Base-by-base conservation (phyloP, 2,888 invertebrate genomes). In the Idaea biselata region DNA sequence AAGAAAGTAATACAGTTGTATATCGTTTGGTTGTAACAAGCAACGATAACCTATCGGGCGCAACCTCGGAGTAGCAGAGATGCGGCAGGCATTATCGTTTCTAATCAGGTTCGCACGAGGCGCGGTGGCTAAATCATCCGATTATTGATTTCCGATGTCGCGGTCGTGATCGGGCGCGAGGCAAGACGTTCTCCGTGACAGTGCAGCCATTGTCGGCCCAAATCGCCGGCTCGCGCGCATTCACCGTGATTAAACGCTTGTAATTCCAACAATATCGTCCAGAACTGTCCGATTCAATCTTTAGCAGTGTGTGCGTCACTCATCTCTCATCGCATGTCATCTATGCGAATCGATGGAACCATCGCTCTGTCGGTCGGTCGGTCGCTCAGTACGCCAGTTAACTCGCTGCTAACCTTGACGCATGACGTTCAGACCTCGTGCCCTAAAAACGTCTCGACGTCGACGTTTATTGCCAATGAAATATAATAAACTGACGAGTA, bases 111-210 rank as follows among this genome's bases (percentile, higher is more conserved):
- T 91, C 91, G 91, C 91, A 92, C 90, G 91, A 89, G 91, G 89
- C 85, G 88, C 91, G 82, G 91, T 91, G 91, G 91, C 91, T 90
- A 89, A 91, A 91, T 91, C 90, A 91, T 90, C 82, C 91, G 89
- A 89, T 92, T 92, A 92, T 91, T 92, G 92, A 92, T 91, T 91
- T 91, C 89, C 88, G 84, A 91, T 90, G 92, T 91, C 89, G 89
- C 90, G 91, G 90, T 92, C 92, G 91, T 92, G 92, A 91, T 89
- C 91, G 83, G 83, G 85, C 88, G 83, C 86, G 78, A 83, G 84
- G 82, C 81, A 78, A 86, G 81, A 79, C 84, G 86, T 86, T 80
- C 86, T 84, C 80, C 90, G 89, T 89, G 91, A 90, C 90, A 85
- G 87, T 83, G 73, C 85, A 69, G 80, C 87, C 81, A 91, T 91